These are phyloP conservation scores for Coptodon rendalli DNA, from an alignment of 2,113 vertebrate species.

Conservation along the genomic window DNA sequence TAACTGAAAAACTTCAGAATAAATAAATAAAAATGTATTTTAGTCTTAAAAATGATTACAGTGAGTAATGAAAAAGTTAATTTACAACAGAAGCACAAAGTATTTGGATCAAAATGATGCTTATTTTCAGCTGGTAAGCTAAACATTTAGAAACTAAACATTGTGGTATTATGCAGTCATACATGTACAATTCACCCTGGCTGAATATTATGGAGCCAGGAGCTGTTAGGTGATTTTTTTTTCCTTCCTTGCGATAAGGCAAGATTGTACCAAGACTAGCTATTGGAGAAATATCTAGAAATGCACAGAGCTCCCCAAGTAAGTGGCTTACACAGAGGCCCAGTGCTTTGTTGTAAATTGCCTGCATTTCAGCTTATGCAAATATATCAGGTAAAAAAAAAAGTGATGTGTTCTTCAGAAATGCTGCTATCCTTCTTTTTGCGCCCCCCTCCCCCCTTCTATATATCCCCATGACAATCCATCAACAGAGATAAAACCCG, in stretches of 20 bases:
- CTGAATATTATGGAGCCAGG: neutral
- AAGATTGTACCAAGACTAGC: neutral
- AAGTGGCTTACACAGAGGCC: conserved; percentile 9
- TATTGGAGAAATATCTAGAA: conserved; percentile 17
- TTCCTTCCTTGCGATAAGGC: neutral
- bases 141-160: neutral
- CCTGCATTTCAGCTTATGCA: conserved; percentile 48
- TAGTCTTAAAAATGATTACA: neutral
- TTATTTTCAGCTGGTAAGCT: neutral
- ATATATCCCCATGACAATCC: conserved; percentile 48
- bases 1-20: neutral
- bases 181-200: neutral
- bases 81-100: neutral
- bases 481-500: conserved; percentile 52
- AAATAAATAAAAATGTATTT: neutral
- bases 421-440: neutral
- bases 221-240: conserved; percentile 17
- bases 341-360: conserved; percentile 41
- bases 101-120: neutral
- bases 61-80: neutral
- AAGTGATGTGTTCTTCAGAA: neutral
- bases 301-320: neutral
- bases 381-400: conserved; percentile 39
- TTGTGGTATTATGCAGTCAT: neutral
- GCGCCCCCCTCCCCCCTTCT: neutral